Base-by-base conservation (phyloP, 2,888 invertebrate genomes). In the Mylabris sibirica region DNA sequence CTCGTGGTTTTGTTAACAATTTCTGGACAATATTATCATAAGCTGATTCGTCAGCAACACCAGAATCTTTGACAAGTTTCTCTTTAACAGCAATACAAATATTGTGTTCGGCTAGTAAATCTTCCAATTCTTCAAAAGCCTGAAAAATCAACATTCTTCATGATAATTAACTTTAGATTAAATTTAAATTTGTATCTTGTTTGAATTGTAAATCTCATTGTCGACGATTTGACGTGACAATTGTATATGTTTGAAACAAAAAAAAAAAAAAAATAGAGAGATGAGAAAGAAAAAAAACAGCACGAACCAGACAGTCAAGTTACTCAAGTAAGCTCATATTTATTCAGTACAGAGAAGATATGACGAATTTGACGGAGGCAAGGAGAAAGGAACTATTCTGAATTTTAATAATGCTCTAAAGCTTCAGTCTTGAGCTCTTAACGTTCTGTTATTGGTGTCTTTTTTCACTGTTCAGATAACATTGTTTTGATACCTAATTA, bases 11-110 rank as follows among this genome's bases (percentile, higher is more conserved):
- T 26, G 94, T 93, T 72, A 95, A 87, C 65, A 98, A 87, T 78
- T 93, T 93, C 76, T 90, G 90, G 0, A 97, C 96, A 77, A 97
- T 96, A 78, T 90, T 91, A 84, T 97, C 96, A 82, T 96, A 97
- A 59, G 93, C 93, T 11, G 89, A 89, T 81, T 96, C 95, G 75
- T 92, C 91, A 0, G 97, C 97, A 2, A 97, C 97, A 17, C 97
- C 98, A 0, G 97, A 97, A 85, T 98, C 98, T 83, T 98, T 98
- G 66, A 96, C 94, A 67, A 98, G 88, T 83, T 95, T 96, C 83
- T 97, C 97, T 80, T 97, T 97, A 65, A 95, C 91, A 0, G 98
- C 98, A 76, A 98, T 96, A 86, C 98, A 98, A 84, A 98, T 94
- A 74, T 92, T 91, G 83, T 93, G 89, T 76, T 91, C 90, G 0